Evolutionary conservation across 1,140 invertebrate genomes (phyloP), one percentile per base, ranked within the genome.

Genomic region (Manduca sexta): DNA sequence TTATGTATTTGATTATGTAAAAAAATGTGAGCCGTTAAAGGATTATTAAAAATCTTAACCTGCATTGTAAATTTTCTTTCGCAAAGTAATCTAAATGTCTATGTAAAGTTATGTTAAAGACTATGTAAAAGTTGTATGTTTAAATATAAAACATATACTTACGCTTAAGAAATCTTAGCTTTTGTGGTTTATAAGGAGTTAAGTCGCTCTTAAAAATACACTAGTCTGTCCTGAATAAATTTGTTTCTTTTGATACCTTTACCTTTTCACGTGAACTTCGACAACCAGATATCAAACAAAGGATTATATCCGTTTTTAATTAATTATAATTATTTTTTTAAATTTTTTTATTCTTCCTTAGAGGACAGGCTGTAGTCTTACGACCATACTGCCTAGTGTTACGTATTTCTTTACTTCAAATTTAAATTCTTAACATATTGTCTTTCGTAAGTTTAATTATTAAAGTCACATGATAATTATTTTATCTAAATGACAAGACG

Each of bases 131-230:
- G 3, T 35, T 35, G 14, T 14, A 35, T 35, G 2, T n/a, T 12
- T 35, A n/a, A 14, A 12, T 13, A 10, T 31, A 31, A 1, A 35
- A 35, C 3, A 14, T 35, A 12, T 40, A 59, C 34, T 39, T 63
- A 65, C 56, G 65, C 61, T 67, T 66, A 60, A 57, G 52, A 56
- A 61, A 49, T 58, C 53, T 60, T 35, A 12, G n/a, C n/a, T 38
- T 26, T 50, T 52, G 42, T 53, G 44, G 43, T 59, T 56, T 59
- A 45, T 35, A 61, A 56, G 57, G 50, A 44, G 44, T 60, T 64
- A 62, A 64, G 53, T 51, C 49, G 49, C 48, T 53, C 47, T 50
- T 61, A 43, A 52, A 66, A 73, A 69, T 73, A 75, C 63, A 75
- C 72, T 75, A 75, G 72, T 73, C 72, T 69, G 29, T 48, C 29